Base-by-base conservation (phyloP, 2,113 vertebrate species). In the Theropithecus gelada region DNA sequence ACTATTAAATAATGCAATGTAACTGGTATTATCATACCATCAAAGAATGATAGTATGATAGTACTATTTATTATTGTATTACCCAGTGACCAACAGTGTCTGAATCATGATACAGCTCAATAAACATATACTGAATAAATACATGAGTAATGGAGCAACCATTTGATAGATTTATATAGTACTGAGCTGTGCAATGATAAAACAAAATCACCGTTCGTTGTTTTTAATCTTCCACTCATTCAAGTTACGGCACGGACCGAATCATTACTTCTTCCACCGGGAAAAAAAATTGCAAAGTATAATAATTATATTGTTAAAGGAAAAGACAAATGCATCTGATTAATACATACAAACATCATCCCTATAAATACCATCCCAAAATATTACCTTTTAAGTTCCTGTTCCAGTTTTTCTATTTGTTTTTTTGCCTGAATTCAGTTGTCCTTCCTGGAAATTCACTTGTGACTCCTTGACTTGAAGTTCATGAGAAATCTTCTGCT, bases 381-480 rank as follows among this genome's bases (percentile, higher is more conserved):
- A 30, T 95, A 11, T 97, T 88, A 99, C 99, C 99, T 99, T 98
- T 99, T 99, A 30, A 99, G 98, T 95, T 99, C 99, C 96, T 99
- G 99, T 85, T 99, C 99, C 68, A 99, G 98, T 30, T 98, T 99
- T 89, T 99, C 99, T 18, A 99, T 98, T 35, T 99, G 99, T 93
- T 99, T 99, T n/a, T 98, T 98, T 99, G 98, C 98, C 98, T 55
- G 99, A 98, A 97, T 97, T 99, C n/a, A 99, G 99, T 73, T 99
- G 99, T 30, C 99, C 99, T 52, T 99, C 99, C 97, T 99, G 98
- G 98, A 99, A 99, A 97, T 98, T 99, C 90, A 99, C 98, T 97
- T 99, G 99, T 64, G 99, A 99, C 96, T 99, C 99, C 96, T 99
- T 99, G 32, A 99, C 97, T 91, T 99, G 99, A 38, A 99, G 99